Base-by-base conservation (phyloP, 2,797 vertebrate genomes). In the Otolemur crassicaudatus region DNA sequence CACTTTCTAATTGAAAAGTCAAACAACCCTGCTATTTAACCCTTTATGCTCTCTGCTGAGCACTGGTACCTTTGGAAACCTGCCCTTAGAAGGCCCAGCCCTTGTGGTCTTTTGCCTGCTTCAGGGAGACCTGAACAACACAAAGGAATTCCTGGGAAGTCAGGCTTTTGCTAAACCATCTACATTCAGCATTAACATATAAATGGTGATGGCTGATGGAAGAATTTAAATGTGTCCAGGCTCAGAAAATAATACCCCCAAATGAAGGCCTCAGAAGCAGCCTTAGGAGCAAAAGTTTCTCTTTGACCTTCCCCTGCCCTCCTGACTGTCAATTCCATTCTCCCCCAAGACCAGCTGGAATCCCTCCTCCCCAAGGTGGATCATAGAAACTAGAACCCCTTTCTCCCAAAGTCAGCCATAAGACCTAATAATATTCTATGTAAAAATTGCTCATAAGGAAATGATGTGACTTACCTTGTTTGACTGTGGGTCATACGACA, bases 1-100 rank as follows among this genome's bases (percentile, higher is more conserved):
- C 27, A 95, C 70, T 91, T 96, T 93, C 80, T 91, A 90, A 97
- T 97, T 96, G 98, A 96, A 95, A 98, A 98, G 60, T 94, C 87
- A 95, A 98, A 88, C 20, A 84, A 97, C 72, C 17, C 5, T 85
- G 3, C 14, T 86, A 75, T 60, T 97, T 97, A 97, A 93, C 9
- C 31, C 7, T 94, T 95, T 87, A 91, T 88, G 6, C 1, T 40
- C 23, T n/a, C 14, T 70, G 13, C 27, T 63, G 34, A 61, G 46
- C 65, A 75, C 6, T 49, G 29, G 14, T 6, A 31, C n/a, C 65
- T 85, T 91, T 86, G 23, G 34, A 77, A 77, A 92, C 8, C 23
- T 46, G 13, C 6, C 29, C 19, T 83, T 25, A 46, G 12, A 65
- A 85, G 49, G 27, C 19, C 3, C 58, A 7, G 27, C 23, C 2